Conservation (phyloP, 2,888 invertebrate species). For the Sceliomorpha sp. region DNA sequence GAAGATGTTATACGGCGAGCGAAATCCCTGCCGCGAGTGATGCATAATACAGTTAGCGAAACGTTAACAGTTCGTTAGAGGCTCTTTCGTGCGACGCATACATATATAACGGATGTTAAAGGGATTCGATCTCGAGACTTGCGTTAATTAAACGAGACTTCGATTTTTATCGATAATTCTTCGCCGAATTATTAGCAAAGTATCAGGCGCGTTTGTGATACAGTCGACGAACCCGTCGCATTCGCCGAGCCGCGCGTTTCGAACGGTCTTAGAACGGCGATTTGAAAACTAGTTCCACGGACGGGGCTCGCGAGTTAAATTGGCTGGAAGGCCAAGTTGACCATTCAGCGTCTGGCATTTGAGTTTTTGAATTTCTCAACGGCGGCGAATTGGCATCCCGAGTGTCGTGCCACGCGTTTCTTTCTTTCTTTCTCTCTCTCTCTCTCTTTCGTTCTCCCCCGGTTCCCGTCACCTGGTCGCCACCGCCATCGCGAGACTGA, state of each 20-base stretch:
- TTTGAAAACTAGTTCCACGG: neutral
- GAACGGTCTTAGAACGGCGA: no score
- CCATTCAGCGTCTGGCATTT: neutral
- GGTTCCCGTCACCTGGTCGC: constrained; percentile 43
- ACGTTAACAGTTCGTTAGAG: no score
- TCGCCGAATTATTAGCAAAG: no score
- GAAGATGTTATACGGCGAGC: neutral
- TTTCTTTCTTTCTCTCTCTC: constrained; percentile 9
- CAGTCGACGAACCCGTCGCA: no score
- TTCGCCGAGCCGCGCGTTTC: no score
- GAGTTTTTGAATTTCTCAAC: constrained; percentile 8
- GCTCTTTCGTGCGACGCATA: no score
- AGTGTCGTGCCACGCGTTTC: constrained; percentile 9
- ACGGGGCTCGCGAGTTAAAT: constrained; percentile 5
- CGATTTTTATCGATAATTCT: no score
- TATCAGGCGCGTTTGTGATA: no score
- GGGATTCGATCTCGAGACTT: no score
- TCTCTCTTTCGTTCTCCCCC: constrained; percentile 22
- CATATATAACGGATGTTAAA: no score
- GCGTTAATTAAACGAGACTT: no score
- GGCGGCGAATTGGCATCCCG: constrained; percentile 25
- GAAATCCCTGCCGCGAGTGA: neutral
- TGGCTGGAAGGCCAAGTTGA: constrained; percentile 10
- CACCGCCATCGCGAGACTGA: constrained; percentile 47
- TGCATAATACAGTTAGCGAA: no score